Percentiles rank a stretch among this genome's conserved stretches.
These are phyloP conservation scores for Adelosebastes latens DNA, from an alignment of 2,797 vertebrate genomes.

Conservation along the genomic window DNA sequence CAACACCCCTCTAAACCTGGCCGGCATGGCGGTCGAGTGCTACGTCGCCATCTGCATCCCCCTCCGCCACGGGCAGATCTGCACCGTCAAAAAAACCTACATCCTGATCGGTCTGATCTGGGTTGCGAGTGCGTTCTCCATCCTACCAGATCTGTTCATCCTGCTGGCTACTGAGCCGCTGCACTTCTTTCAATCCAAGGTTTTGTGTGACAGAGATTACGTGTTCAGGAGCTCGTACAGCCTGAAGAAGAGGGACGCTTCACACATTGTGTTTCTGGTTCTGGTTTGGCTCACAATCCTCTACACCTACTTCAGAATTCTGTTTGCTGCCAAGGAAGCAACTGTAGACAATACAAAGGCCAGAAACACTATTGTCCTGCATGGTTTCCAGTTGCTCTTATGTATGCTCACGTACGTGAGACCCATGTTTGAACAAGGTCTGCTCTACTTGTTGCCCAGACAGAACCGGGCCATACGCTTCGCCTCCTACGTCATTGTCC, in stretches of 20 bases:
- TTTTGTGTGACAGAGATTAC: conserved; percentile 38
- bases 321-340: conserved; percentile 51
- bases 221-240: conserved; percentile 58
- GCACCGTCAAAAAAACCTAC: conserved; percentile 64
- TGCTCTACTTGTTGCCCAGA: conserved; percentile 17
- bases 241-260: conserved; percentile 39
- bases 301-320: conserved; percentile 72
- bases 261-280: conserved; percentile 41
- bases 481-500: background rate
- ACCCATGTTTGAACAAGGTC: conserved; percentile 6
- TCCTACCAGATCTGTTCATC: conserved; percentile 67
- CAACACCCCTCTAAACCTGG: conserved; percentile 75
- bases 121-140: conserved; percentile 27
- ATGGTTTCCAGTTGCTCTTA: conserved; percentile 55
- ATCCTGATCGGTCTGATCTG: conserved; percentile 70
- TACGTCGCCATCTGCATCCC: conserved; percentile 77
- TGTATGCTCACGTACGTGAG: conserved; percentile 45
- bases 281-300: conserved; percentile 72
- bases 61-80: conserved; percentile 69
- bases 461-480: background rate
- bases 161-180: conserved; percentile 40
- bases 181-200: conserved; percentile 46
- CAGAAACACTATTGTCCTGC: conserved; percentile 60
- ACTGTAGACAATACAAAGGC: conserved; percentile 34
- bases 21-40: conserved; percentile 74